These are phyloP conservation scores for Hippocampus comes DNA, from an alignment of 2,113 vertebrate genomes.

Conservation along the genomic window DNA sequence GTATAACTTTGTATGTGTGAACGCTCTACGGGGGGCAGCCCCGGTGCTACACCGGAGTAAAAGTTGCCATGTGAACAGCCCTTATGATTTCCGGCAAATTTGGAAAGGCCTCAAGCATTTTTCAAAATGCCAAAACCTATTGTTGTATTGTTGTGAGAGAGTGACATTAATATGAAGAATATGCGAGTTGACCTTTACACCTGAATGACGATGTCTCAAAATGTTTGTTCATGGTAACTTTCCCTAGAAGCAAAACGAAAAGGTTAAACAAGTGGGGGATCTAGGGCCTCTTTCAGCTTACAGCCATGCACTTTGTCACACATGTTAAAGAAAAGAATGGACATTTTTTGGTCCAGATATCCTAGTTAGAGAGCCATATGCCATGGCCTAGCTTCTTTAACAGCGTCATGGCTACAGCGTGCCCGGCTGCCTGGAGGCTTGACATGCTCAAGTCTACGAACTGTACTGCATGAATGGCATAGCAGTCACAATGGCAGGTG, in stretches of 20 bases:
- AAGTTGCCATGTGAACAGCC: no score
- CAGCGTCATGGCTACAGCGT: slow-evolving; percentile 33
- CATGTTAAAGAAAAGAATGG: slow-evolving; percentile 30
- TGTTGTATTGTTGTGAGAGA: neutral
- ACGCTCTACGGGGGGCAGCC: no score
- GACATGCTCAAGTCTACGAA: slow-evolving; percentile 18
- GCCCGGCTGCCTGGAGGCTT: slow-evolving; percentile 24
- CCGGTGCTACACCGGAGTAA: no score
- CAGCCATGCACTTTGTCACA: slow-evolving; percentile 24
- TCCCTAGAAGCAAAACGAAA: slow-evolving; percentile 30
- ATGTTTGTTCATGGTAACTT: slow-evolving; percentile 26
- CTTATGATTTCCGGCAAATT: neutral
- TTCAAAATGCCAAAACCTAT: neutral
- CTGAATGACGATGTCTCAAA: neutral
- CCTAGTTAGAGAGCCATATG: slow-evolving; percentile 58
- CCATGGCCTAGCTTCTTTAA: slow-evolving; percentile 35
- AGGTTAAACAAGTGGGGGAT: slow-evolving; percentile 39
- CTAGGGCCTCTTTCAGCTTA: slow-evolving; percentile 44
- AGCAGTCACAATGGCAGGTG: slow-evolving; percentile 41
- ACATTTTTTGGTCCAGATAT: slow-evolving; percentile 43
- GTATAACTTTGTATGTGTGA: no score
- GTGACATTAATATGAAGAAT: neutral
- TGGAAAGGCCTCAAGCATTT: neutral
- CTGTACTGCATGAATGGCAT: slow-evolving; percentile 38
- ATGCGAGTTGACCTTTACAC: slow-evolving; percentile 1